phyloP scores from a whole-genome alignment of 2,113 vertebrate species.

The Todiramphus chloris region DNA sequence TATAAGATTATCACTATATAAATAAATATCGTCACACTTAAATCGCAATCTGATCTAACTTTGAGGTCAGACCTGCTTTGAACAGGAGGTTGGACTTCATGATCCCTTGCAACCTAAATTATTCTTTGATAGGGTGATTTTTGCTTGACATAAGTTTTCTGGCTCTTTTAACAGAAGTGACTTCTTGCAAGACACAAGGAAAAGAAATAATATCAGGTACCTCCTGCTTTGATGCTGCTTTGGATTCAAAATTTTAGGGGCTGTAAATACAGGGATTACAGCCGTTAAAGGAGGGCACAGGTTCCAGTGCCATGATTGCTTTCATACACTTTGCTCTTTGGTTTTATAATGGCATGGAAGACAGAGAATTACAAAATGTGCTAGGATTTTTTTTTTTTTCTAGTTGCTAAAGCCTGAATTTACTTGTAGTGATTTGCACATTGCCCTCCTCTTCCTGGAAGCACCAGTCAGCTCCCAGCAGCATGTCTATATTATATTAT shows the following conservation, averaged over 20 bases:
- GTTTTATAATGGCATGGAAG: background rate
- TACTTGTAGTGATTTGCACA: background rate
- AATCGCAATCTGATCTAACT: background rate
- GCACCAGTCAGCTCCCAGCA: background rate
- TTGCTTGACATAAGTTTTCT: background rate
- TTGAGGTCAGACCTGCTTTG: background rate
- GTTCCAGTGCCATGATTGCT: background rate
- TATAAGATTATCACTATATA: background rate
- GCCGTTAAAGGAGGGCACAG: background rate
- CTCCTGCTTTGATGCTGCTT: background rate
- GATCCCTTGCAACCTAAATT: background rate
- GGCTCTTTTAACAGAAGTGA: background rate
- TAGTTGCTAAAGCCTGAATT: background rate
- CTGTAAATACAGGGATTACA: background rate
- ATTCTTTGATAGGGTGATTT: background rate
- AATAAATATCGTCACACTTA: constrained; percentile 2
- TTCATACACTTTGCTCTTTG: background rate
- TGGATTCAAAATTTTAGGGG: background rate
- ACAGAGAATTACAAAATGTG: background rate
- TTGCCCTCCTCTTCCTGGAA: background rate
- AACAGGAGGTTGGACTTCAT: background rate
- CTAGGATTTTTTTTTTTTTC: background rate
- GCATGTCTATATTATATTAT: fast-evolving
- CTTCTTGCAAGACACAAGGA: background rate
- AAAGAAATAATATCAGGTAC: background rate